Base-by-base conservation (phyloP, 2,113 vertebrate species). In the Hemibagrus wyckioides region DNA sequence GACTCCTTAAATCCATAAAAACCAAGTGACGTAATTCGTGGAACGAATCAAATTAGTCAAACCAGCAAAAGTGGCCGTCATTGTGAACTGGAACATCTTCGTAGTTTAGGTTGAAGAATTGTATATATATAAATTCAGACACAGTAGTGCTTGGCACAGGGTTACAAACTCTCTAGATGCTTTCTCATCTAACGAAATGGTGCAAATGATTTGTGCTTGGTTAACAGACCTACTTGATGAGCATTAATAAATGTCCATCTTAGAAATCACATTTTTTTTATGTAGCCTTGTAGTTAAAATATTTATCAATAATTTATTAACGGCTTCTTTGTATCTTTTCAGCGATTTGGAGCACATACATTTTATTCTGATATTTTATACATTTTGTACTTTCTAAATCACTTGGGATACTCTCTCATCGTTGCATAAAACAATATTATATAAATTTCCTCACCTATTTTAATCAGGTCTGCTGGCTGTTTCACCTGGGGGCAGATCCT, bases 41-140 rank as follows among this genome's bases (percentile, higher is more conserved):
- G 90, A 91, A 88, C 89, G 84, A 89, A 91, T 91, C 90, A 89
- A 89, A 90, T 92, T 84, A 88, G 63, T 82, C 84, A 89, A 86
- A 85, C 17, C 86, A 85, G 80, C 79, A 89, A 82, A 90, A 91
- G 89, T 91, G 83, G 86, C 85, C 82, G 82, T 90, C 80, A 88
- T 89, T 90, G 59, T 85, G 73, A 80, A 87, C 73, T 85, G 83
- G 88, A 89, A 59, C 80, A 84, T 85, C 88, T 75, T 90, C 71
- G 80, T 82, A 83, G 80, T 87, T 82, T 81, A 86, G 36, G 73
- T 88, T 86, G 61, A 80, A 86, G 73, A 71, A 83, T 80, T 80
- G 56, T n/a, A 23, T 50, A 21, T 44, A n/a, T 33, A 4, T 67
- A n/a, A 30, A 30, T 44, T 67, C 28, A n/a, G 6, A 44, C 15